These are phyloP conservation scores for Sorex fumeus DNA, from an alignment of 2,113 vertebrate genomes.

Conservation along the genomic window DNA sequence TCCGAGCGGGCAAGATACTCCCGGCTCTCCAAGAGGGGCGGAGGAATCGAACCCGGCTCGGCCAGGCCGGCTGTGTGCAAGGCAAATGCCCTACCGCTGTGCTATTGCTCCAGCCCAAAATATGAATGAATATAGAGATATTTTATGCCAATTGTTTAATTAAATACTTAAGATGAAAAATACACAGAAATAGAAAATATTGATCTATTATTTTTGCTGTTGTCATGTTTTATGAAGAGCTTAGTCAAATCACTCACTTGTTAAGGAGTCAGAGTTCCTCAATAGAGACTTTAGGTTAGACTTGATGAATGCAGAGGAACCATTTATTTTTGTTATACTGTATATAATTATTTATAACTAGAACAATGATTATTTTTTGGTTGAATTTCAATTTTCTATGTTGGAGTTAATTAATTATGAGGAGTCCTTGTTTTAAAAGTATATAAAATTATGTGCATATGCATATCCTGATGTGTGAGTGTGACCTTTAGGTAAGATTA, in stretches of 20 bases:
- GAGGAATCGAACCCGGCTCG: too few species aligned
- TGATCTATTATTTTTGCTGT: not conserved
- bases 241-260: not conserved
- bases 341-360: not conserved
- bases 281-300: not conserved
- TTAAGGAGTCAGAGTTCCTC: not conserved
- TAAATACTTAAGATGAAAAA: not conserved
- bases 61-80: too few species aligned
- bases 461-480: not conserved
- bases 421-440: not conserved
- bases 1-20: too few species aligned
- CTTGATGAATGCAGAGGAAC: not conserved
- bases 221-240: not conserved
- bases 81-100: too few species aligned
- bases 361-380: not conserved
- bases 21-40: too few species aligned
- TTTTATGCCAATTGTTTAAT: conserved; percentile 15
- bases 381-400: not conserved
- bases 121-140: not conserved
- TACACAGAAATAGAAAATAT: not conserved
- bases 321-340: not conserved
- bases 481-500: not conserved
- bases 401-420: conserved; percentile 21
- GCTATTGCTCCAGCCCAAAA: too few species aligned
- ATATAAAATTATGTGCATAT: too few species aligned